A percentile compares a stretch with the other conserved stretches of the same genome.
Conservation (phyloP, 2,113 vertebrate genomes). For the Mormyrus lacerda region DNA sequence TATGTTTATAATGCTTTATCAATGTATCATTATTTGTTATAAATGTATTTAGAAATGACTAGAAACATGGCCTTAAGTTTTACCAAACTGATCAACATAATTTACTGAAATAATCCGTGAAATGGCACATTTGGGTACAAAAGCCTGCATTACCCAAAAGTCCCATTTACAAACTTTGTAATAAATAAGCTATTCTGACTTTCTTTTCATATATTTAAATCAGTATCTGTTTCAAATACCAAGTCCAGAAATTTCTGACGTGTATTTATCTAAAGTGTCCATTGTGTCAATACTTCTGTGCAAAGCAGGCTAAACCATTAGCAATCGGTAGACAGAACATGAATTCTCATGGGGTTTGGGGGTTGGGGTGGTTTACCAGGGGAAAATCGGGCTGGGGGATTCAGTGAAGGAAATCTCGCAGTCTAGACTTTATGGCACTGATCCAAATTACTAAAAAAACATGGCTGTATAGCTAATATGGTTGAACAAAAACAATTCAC, state of each 20-base stretch:
- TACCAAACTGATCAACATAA: background rate
- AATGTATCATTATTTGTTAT: too few relatives aligned
- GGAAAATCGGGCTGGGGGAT: background rate
- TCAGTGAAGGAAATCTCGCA: background rate
- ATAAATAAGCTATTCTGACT: background rate
- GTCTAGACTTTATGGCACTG: conserved; percentile 5
- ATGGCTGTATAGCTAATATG: background rate
- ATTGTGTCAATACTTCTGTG: background rate
- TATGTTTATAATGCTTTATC: too few relatives aligned
- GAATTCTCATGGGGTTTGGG: background rate
- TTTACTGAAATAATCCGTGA: background rate
- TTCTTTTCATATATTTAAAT: background rate
- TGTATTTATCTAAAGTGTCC: background rate
- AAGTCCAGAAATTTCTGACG: background rate
- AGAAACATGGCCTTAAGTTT: too few relatives aligned
- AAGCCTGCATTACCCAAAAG: background rate
- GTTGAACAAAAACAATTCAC: background rate
- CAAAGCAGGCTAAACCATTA: background rate
- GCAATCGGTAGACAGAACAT: background rate
- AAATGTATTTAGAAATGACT: too few relatives aligned
- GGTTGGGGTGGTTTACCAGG: background rate
- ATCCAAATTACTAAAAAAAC: background rate
- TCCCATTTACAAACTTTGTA: background rate
- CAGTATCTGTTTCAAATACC: background rate
- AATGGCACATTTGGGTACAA: background rate